Percentiles rank a stretch among this genome's conserved stretches.
phyloP scores from a whole-genome alignment of 2,888 invertebrate genomes.

The Anthrax anthrax region DNA sequence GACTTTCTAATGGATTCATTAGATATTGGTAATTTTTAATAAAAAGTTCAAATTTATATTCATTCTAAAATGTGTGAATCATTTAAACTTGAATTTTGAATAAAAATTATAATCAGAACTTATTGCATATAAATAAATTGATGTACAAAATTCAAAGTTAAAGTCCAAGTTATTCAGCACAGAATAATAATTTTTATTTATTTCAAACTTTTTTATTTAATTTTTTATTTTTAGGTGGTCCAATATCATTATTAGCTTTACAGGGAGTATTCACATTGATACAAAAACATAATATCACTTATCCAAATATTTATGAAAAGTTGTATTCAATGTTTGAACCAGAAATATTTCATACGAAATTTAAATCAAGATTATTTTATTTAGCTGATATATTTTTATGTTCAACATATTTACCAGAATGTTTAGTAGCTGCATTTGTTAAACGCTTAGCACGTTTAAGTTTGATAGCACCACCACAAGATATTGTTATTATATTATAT shows the following conservation, averaged over 20 bases:
- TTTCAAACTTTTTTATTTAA: background rate
- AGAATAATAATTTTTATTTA: background rate
- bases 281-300: constrained; percentile 82
- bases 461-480: constrained; percentile 67
- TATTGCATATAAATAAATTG: too few species aligned
- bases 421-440: constrained; percentile 82
- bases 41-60: too few species aligned
- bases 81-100: too few species aligned
- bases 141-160: too few species aligned
- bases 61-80: too few species aligned
- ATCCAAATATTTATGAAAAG: constrained; percentile 88
- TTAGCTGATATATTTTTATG: constrained; percentile 81
- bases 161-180: too few species aligned
- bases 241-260: constrained; percentile 75
- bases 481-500: constrained; percentile 58
- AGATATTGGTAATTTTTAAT: constrained; percentile 46
- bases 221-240: constrained; percentile 50
- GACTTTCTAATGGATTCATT: constrained; percentile 87
- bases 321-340: constrained; percentile 91
- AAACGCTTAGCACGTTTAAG: constrained; percentile 77
- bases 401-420: constrained; percentile 84
- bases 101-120: too few species aligned
- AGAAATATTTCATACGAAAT: constrained; percentile 79
- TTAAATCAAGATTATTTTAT: constrained; percentile 76
- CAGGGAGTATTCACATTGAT: constrained; percentile 86